Percentiles rank a stretch among this genome's conserved stretches.
Evolutionary conservation across 2,113 vertebrate genomes (phyloP).

Genomic region (Arvicanthis niloticus): DNA sequence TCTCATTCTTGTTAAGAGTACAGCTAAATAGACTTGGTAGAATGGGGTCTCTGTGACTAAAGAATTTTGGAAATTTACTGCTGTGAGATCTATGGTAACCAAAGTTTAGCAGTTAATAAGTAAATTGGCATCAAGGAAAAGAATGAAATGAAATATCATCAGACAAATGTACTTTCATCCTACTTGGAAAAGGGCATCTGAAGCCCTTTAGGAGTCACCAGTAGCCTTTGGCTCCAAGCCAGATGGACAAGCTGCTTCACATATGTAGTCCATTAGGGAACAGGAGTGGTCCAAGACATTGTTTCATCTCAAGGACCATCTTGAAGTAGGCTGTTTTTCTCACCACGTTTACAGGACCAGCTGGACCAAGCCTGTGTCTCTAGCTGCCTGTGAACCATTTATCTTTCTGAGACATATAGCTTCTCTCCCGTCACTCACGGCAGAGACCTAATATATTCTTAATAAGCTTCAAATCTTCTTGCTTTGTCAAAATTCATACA

Average conservation of each 20-base stretch:
- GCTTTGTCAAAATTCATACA: constrained; percentile 76
- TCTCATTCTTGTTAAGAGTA: neutral
- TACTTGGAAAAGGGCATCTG: neutral
- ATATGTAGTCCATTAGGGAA: neutral
- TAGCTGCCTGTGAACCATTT: neutral
- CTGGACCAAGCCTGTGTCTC: neutral
- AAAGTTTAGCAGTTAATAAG: neutral
- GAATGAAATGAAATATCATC: neutral
- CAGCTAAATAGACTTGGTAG: constrained; percentile 42
- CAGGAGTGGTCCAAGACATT: neutral
- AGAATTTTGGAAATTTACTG: neutral
- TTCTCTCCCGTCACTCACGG: neutral
- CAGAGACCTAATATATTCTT: constrained; percentile 60
- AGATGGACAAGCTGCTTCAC: fast-evolving
- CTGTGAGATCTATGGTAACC: neutral
- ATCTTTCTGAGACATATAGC: neutral
- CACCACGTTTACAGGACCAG: neutral
- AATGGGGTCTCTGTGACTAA: constrained; percentile 43
- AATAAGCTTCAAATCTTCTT: constrained; percentile 64
- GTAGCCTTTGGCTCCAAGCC: neutral
- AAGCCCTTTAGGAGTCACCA: neutral
- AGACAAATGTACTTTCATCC: neutral
- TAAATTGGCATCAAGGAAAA: neutral
- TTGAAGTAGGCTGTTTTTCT: neutral
- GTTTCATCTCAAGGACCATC: neutral